Conservation (phyloP, 2,888 invertebrate genomes). For the Pemphredon lugubris region DNA sequence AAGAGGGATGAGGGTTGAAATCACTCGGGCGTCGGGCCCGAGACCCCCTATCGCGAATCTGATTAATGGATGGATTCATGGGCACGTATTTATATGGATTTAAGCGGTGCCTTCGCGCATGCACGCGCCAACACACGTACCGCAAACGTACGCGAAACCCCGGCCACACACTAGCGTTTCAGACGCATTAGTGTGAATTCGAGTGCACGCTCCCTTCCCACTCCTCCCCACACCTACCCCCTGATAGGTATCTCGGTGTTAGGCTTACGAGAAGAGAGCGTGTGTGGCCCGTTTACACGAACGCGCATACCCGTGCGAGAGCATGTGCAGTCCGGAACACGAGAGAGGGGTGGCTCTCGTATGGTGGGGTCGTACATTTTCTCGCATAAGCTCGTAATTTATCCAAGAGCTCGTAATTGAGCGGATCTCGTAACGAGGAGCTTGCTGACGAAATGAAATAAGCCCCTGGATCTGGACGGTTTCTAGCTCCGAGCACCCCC, state of each 20-base stretch:
- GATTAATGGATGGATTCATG: constrained; percentile 76
- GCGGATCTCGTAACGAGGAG: constrained; percentile 54
- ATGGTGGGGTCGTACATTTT: constrained; percentile 48
- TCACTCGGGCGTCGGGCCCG: constrained; percentile 61
- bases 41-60: constrained; percentile 71
- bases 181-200: constrained; percentile 46
- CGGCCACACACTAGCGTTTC: too few relatives aligned
- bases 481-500: too few relatives aligned
- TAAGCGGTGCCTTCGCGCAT: constrained; percentile 55
- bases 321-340: constrained; percentile 41
- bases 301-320: constrained; percentile 13
- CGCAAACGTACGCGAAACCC: constrained; percentile 2
- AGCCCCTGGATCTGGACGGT: constrained; percentile 34
- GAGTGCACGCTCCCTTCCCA: constrained; percentile 30
- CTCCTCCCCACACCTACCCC: too few relatives aligned
- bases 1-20: constrained; percentile 42
- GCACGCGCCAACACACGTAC: constrained; percentile 1
- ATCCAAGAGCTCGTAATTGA: constrained; percentile 60
- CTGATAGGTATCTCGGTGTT: constrained; percentile 44
- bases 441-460: constrained; percentile 58
- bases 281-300: constrained; percentile 41
- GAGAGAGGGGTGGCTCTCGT: constrained; percentile 17
- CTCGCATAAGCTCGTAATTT: constrained; percentile 65
- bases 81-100: constrained; percentile 69
- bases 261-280: constrained; percentile 42